Evolutionary conservation across 2,113 vertebrate species (phyloP), one percentile per base, ranked within the genome.

Genomic region (Poicephalus meyeri): DNA sequence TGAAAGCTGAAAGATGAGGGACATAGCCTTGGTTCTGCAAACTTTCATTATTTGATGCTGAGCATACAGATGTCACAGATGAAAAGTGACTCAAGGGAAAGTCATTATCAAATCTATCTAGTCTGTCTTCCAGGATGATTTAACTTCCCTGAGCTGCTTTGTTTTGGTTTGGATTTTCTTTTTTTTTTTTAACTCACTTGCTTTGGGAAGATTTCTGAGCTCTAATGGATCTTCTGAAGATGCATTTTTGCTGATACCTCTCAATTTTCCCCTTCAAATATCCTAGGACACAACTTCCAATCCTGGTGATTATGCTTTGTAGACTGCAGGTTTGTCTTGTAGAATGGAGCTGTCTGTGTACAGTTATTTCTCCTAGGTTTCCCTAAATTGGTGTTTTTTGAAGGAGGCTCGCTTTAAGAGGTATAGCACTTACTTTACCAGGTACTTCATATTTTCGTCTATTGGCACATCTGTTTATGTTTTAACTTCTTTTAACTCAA

Each of bases 211-310:
- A 44, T 44, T 81, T 71, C 37, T 29, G 17, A 84, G 71, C 52
- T 64, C 7, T 41, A 46, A n/a, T 44, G 33, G 23, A 4, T 70
- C 91, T 84, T 74, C 42, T 65, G 16, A 91, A 81, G 31, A 14
- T 16, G 4, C 0, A 0, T 44, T 21, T 52, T 29, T 61, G 35
- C 37, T 44, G 21, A 66, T 68, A 17, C 9, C 4, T 74, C 11
- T 60, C 23, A 9, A 0, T 76, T 49, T 78, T 81, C 8, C 24
- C 13, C 13, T 69, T 46, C 46, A 37, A 24, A 2, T 86, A 29
- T 39, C 55, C 31, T 49, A 10, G 26, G 55, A 29, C 28, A 28
- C 9, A 24, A 39, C 16, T 88, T 85, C 24, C 50, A 74, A 5
- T 3, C 16, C 24, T 13, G 52, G 4, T 60, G 23, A 13, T 73